A percentile compares a stretch with the other conserved stretches of the same genome.
phyloP scores from a whole-genome alignment of 2,888 invertebrate genomes.

The Clunio marinus region DNA sequence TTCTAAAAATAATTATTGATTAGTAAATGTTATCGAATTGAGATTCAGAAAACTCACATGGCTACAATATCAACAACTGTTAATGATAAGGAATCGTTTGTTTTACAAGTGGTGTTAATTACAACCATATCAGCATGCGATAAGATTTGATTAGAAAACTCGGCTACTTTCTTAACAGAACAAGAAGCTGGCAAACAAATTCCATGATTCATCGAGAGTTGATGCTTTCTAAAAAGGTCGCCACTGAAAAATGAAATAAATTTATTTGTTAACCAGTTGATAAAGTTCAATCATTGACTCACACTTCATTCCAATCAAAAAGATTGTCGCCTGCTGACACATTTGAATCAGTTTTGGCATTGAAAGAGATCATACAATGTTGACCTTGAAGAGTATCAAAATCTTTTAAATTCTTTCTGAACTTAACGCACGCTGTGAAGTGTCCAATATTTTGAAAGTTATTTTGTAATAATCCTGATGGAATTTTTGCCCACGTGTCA shows the following conservation, averaged over 20 bases:
- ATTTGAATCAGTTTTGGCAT: background rate
- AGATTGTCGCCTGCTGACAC: background rate
- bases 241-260: background rate
- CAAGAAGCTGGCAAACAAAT: constrained; percentile 49
- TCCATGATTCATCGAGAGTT: too few relatives aligned
- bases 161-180: constrained; percentile 43
- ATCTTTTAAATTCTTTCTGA: constrained; percentile 43
- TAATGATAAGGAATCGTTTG: constrained; percentile 45
- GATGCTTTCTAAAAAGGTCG: background rate
- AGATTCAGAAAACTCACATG: constrained; percentile 45
- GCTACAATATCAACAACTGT: constrained; percentile 47
- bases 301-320: constrained; percentile 4
- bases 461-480: constrained; percentile 50
- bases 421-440: constrained; percentile 52
- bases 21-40: background rate
- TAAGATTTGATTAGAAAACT: constrained; percentile 44
- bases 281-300: too few relatives aligned
- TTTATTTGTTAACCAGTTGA: too few relatives aligned
- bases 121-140: constrained; percentile 41
- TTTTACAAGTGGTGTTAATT: constrained; percentile 44
- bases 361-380: constrained; percentile 46
- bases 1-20: constrained; percentile 42
- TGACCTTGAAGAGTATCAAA: constrained; percentile 47
- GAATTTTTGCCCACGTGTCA: constrained; percentile 53
- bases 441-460: constrained; percentile 51